phyloP scores from a whole-genome alignment of 2,797 vertebrate genomes.

The Capromys pilorides region DNA sequence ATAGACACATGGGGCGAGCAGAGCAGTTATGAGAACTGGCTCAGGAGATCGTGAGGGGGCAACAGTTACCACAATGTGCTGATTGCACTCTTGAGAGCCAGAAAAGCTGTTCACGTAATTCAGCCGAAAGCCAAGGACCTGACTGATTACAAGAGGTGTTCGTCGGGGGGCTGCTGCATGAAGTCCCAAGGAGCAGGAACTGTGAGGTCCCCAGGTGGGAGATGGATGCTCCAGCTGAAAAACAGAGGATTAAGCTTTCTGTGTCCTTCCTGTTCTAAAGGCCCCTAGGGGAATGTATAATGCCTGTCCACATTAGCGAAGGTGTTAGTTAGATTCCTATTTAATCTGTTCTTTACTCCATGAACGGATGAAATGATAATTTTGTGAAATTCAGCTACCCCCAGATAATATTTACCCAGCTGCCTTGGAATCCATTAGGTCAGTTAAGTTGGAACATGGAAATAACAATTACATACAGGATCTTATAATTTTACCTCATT shows the following conservation, averaged over 20 bases:
- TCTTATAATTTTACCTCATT: neutral
- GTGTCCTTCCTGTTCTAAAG: neutral
- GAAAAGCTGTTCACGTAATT: neutral
- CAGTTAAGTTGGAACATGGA: neutral
- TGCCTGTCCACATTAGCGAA: neutral
- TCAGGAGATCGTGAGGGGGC: neutral
- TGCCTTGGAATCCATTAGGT: neutral
- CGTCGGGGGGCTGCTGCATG: neutral
- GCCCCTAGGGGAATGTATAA: neutral
- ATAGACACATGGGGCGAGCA: neutral
- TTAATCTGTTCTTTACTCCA: neutral
- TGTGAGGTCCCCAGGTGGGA: neutral
- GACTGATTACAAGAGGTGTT: neutral
- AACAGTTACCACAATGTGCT: neutral
- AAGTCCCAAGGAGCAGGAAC: neutral
- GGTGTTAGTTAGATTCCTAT: neutral
- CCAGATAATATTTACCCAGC: neutral
- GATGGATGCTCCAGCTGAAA: neutral
- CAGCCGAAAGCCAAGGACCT: neutral
- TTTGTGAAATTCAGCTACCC: neutral
- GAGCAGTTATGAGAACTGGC: neutral
- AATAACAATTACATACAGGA: neutral
- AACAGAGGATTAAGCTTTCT: rapidly evolving
- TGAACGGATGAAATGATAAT: neutral
- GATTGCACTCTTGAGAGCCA: neutral